Evolutionary conservation across 2,888 invertebrate species (phyloP), one percentile per base, ranked within the genome.

Genomic region (Standfussiana lucernea): DNA sequence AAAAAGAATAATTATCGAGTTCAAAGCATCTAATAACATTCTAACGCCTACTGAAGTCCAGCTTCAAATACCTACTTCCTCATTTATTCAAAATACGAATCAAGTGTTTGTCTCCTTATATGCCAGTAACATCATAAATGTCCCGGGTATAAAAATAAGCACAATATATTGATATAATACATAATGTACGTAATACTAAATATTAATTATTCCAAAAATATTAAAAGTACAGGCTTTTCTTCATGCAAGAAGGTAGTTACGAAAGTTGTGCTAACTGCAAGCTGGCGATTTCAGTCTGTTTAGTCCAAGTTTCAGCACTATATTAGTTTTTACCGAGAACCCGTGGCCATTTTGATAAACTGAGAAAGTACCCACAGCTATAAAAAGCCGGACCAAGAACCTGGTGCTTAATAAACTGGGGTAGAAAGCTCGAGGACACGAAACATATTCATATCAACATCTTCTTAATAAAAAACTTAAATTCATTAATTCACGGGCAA

Each of bases 321-420:
- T 61, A 24, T 77, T 71, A 15, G 28, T 79, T 50, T 70, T 66
- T 61, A 18, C n/a, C 15, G 18, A 40, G n/a, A 69, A 21, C 28
- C 59, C n/a, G 35, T 28, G 50, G 59, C 77, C 59, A 77, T 79
- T 61, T 70, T 69, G n/a, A 50, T 6, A 61, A 71, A 61, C 61
- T 77, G 50, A 50, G 2, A 61, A 79, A 35, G 72, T 35, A 47
- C 32, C 78, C 28, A 66, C 7, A 18, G 35, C 6, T 21, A 21
- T 37, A 42, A 47, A 50, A 45, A 18, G 11, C 28, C 2, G 40
- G 10, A 13, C 13, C n/a, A 40, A 1, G 32, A n/a, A 56, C 32
- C 45, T 32, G 4, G 13, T 62, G 15, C 64, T n/a, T 56, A 18
- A n/a, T n/a, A 64, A 62, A 45, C 24, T 61, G 4, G 2, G 40